Percentiles rank a stretch among this genome's conserved stretches.
phyloP scores from a whole-genome alignment of 1,140 invertebrate species.

The Solen grandis region DNA sequence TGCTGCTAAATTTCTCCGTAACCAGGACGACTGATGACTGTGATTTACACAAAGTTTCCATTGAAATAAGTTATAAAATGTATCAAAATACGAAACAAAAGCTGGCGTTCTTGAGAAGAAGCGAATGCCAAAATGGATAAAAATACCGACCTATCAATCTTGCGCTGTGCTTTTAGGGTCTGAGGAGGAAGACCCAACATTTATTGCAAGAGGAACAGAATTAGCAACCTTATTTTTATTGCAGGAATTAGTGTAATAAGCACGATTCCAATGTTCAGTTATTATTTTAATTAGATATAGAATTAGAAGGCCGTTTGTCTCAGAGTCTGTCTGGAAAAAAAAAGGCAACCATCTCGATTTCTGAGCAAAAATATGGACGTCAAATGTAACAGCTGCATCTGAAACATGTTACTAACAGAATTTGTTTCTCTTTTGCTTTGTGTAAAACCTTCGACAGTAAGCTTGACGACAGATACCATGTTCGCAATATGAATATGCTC shows the following conservation, averaged over 20 bases:
- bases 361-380: too few species aligned
- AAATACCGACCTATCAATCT: constrained; percentile 50
- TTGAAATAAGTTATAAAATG: constrained; percentile 54
- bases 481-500: too few species aligned
- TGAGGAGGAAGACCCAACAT: constrained; percentile 29
- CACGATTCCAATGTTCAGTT: too few species aligned
- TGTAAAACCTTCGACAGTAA: too few species aligned
- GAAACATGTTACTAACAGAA: too few species aligned
- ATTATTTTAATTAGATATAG: too few species aligned
- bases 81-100: constrained; percentile 50
- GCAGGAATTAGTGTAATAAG: constrained; percentile 44
- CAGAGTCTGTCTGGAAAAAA: too few species aligned
- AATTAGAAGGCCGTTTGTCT: too few species aligned
- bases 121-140: constrained; percentile 39
- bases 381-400: too few species aligned
- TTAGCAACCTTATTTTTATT: constrained; percentile 23
- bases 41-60: constrained; percentile 55
- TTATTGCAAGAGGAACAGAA: constrained; percentile 53
- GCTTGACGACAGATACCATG: too few species aligned
- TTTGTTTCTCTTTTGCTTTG: too few species aligned
- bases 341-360: too few species aligned
- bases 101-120: constrained; percentile 25
- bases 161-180: constrained; percentile 28
- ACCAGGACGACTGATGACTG: constrained; percentile 38
- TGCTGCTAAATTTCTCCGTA: constrained; percentile 46